Base-by-base conservation (phyloP, 2,888 invertebrate genomes). In the Acanthococcus lagerstroemiae region DNA sequence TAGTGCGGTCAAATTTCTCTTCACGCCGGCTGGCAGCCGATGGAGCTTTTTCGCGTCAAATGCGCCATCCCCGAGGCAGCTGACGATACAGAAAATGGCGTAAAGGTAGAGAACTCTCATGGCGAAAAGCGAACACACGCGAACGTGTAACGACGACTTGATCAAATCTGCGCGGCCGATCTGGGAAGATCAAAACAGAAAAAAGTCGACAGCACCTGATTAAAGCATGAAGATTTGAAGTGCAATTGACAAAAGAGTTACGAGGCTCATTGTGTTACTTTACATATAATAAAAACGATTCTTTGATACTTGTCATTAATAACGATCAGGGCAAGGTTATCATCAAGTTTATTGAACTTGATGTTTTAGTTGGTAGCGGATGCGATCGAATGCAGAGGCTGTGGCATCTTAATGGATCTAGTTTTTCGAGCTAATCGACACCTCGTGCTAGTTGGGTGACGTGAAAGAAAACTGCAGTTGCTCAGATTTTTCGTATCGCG, bases 211-310 rank as follows among this genome's bases (percentile, higher is more conserved):
- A 22, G 61, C 61, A 37, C 37, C 61, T 30, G 19, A 61, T 52
- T 61, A 61, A 61, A 61, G 50, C 61, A 61, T 61, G 61, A 61
- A 61, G 58, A 58, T 58, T 58, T 25, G 45, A 54, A 37, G 52
- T 27, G 52, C 52, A 52, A 50, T 61, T 54, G 61, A 61, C 61
- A 61, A 61, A 61, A 61, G 61, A 61, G 50, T 30, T 61, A 45
- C 25, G n/a, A n/a, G n/a, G 46, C 37, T 58, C 58, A 58, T 58
- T 58, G 58, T 58, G 37, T 58, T 58, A 58, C 37, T 58, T 58
- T 45, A 58, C 45, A 37, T n/a, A 58, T 58, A 58, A 58, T 45
- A 58, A 58, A 58, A 58, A 45, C 22, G 44, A 58, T 58, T 30
- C 21, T 52, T 61, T 52, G 50, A 61, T 50, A 61, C 54, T 48